Conservation (phyloP, 2,888 invertebrate species). For the Eucriotettix oculatus region DNA sequence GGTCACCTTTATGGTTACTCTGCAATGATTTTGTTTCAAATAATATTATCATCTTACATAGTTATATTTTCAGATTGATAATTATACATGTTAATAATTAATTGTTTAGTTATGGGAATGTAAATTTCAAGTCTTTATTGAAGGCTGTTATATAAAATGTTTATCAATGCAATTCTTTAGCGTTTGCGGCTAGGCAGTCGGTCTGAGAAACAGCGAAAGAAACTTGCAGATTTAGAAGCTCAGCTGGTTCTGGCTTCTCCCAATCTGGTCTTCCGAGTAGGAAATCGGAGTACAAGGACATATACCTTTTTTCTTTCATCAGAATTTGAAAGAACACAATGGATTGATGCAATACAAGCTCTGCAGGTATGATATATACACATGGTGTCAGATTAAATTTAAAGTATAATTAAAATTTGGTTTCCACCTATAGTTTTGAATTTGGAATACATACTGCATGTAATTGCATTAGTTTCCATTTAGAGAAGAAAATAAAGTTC, state of each 20-base stretch:
- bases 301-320: constrained; percentile 79
- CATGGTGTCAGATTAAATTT: background rate
- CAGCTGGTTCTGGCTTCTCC: constrained; percentile 82
- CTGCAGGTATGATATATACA: constrained; percentile 38
- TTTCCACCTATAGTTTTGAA: constrained; percentile 13
- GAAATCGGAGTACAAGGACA: constrained; percentile 49
- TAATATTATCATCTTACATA: no score
- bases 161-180: constrained; percentile 19
- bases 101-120: no score
- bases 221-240: constrained; percentile 77
- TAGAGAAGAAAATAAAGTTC: no score
- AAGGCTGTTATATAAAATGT: background rate
- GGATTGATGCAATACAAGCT: constrained; percentile 81
- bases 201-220: constrained; percentile 71
- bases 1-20: no score
- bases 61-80: no score
- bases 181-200: constrained; percentile 17
- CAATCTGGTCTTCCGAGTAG: constrained; percentile 68
- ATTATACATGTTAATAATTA: no score
- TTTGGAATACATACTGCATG: background rate
- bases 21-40: no score
- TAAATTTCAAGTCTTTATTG: background rate
- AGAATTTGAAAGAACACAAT: constrained; percentile 85
- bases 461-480: no score
- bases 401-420: background rate